These are phyloP conservation scores for Montifringilla adamsi DNA, from an alignment of 2,113 vertebrate species.

Conservation along the genomic window DNA sequence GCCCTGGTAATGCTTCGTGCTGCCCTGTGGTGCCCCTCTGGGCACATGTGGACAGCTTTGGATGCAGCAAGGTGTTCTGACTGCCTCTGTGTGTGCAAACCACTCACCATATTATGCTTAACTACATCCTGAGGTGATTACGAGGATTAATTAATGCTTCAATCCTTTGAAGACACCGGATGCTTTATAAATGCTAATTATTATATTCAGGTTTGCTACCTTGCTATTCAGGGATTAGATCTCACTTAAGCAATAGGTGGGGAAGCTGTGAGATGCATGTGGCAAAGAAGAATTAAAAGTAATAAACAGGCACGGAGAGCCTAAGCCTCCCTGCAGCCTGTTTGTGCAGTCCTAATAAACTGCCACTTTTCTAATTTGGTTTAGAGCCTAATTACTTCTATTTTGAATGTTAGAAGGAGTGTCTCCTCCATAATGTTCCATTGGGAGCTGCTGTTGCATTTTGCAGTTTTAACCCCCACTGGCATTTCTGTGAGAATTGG, in stretches of 20 bases:
- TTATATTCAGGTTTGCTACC: slow-evolving; percentile 21
- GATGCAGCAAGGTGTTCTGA: background rate
- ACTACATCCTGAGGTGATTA: slow-evolving; percentile 21
- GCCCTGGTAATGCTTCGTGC: background rate
- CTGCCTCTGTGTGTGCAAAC: background rate
- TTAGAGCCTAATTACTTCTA: background rate
- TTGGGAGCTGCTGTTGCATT: background rate
- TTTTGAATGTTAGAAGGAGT: background rate
- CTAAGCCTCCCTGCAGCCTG: background rate
- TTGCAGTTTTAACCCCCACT: background rate
- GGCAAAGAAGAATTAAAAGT: slow-evolving; percentile 9
- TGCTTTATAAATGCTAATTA: slow-evolving; percentile 55
- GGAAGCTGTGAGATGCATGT: background rate
- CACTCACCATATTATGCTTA: background rate
- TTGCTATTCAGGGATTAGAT: background rate
- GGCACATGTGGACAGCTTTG: background rate
- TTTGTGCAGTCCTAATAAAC: slow-evolving; percentile 18
- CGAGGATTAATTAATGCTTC: background rate
- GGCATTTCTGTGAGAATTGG: background rate
- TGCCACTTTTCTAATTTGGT: background rate
- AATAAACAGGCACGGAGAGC: background rate
- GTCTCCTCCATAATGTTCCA: background rate
- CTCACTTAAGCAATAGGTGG: slow-evolving; percentile 1
- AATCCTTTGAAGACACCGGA: background rate
- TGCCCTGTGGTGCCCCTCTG: background rate